Conservation (phyloP, 2,797 vertebrate genomes). For the Sebastiscus albofasciatus region DNA sequence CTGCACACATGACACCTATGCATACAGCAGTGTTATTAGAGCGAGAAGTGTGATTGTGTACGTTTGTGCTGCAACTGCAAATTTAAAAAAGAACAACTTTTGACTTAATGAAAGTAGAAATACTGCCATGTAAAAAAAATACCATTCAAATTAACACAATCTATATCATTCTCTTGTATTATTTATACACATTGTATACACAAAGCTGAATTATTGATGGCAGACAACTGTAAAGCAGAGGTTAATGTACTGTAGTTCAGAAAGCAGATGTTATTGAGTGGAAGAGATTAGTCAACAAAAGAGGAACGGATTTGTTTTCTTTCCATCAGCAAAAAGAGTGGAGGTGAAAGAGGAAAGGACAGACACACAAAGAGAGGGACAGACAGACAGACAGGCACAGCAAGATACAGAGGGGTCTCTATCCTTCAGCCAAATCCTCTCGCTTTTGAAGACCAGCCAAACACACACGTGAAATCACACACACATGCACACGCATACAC, state of each 20-base stretch:
- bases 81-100: background rate
- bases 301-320: conserved; percentile 1
- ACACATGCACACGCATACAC: background rate
- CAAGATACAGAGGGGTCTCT: conserved; percentile 41
- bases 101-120: background rate
- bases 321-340: conserved; percentile 9
- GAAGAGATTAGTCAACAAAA: conserved; percentile 39
- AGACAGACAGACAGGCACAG: conserved; percentile 24
- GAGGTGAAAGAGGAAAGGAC: conserved; percentile 23
- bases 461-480: conserved; percentile 14
- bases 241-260: conserved; percentile 38
- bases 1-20: conserved; percentile 19
- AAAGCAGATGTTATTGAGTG: conserved; percentile 48
- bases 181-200: background rate
- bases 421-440: conserved; percentile 58
- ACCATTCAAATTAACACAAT: background rate
- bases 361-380: conserved; percentile 23
- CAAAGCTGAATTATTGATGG: conserved; percentile 11
- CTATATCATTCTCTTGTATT: background rate
- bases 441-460: conserved; percentile 61
- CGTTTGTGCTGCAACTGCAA: background rate
- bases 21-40: conserved; percentile 3
- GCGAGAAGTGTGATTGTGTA: background rate
- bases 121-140: background rate
- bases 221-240: background rate